Evolutionary conservation across 1,140 invertebrate species (phyloP).

Genomic region (Artemia franciscana): DNA sequence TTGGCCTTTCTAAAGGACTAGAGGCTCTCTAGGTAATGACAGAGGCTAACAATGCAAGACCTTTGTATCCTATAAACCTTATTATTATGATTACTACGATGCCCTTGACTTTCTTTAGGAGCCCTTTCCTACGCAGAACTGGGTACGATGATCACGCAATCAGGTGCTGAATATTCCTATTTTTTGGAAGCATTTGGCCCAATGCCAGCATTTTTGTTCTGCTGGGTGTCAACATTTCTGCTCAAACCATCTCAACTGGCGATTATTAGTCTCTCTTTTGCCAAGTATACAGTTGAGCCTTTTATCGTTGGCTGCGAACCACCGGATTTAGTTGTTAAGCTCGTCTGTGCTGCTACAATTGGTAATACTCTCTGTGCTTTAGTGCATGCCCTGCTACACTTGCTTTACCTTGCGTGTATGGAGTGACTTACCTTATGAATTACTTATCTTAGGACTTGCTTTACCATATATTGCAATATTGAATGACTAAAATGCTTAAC

Average conservation of each 20-base stretch:
- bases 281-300: conserved; percentile 76
- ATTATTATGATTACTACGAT: no score
- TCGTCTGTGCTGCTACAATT: conserved; percentile 52
- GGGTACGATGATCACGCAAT: conserved; percentile 77
- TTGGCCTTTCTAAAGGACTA: no score
- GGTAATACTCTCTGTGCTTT: no score
- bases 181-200: conserved; percentile 41
- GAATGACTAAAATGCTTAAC: no score
- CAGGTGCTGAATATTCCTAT: conserved; percentile 63
- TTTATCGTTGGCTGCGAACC: conserved; percentile 63
- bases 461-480: no score
- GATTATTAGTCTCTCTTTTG: conserved; percentile 79
- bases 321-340: conserved; percentile 44
- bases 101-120: conserved; percentile 26
- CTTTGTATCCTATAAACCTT: no score
- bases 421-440: no score
- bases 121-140: conserved; percentile 76
- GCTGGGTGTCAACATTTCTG: conserved; percentile 72
- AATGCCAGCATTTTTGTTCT: conserved; percentile 68
- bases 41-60: no score
- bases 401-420: no score
- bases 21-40: no score
- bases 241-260: conserved; percentile 80
- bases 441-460: no score
- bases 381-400: no score